These are phyloP conservation scores for Ptiloglossa arizonensis DNA, from an alignment of 1,140 invertebrate genomes.

Conservation along the genomic window DNA sequence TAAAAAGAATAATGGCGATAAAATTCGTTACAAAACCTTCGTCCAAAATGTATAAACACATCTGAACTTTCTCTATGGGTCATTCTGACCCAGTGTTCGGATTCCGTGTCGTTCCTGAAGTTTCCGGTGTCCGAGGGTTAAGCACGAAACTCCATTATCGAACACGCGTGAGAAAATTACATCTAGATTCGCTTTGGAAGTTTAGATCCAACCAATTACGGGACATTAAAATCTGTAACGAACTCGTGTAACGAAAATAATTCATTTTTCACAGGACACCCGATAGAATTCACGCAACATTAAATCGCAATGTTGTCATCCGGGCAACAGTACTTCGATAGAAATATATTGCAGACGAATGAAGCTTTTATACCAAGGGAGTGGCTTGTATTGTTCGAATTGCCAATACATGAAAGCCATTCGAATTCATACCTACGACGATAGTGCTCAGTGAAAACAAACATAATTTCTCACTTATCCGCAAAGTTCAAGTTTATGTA, in stretches of 20 bases:
- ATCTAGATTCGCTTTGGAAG: background rate
- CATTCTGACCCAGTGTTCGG: too few species aligned
- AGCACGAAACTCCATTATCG: too few species aligned
- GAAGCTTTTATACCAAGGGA: constrained; percentile 20
- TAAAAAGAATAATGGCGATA: too few species aligned
- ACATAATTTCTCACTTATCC: background rate
- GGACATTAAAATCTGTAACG: background rate
- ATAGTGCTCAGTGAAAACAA: background rate
- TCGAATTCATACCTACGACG: background rate
- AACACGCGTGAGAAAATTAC: too few species aligned
- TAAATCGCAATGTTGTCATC: background rate
- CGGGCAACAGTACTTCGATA: constrained; percentile 5
- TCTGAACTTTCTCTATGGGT: too few species aligned
- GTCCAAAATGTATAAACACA: too few species aligned
- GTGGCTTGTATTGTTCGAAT: background rate
- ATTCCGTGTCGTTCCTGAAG: too few species aligned
- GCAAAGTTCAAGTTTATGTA: background rate
- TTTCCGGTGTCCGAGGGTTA: too few species aligned
- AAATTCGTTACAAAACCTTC: too few species aligned
- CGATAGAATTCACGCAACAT: constrained; percentile 29
- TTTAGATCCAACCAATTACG: background rate
- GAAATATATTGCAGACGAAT: constrained; percentile 19
- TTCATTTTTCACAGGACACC: background rate
- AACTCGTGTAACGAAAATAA: background rate
- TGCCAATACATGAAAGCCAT: background rate